Base-by-base conservation (phyloP, 92 coral and sea anemone genomes). In the Porites divaricata region DNA sequence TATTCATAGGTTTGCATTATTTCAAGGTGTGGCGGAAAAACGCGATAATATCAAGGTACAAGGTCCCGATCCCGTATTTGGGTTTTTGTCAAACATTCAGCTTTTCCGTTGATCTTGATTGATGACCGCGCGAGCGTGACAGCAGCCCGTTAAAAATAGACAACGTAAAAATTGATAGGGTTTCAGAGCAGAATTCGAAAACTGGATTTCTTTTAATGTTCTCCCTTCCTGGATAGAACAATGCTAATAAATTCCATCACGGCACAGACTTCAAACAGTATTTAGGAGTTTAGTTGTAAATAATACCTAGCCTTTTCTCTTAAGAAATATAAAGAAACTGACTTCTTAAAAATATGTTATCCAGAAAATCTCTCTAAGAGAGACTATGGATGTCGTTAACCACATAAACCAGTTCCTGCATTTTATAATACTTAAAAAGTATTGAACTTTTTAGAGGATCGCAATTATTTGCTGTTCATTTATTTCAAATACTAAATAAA, bases 231-330 rank as follows among this genome's bases (percentile, higher is more conserved):
- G 51, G n/a, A 13, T 21, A n/a, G 9, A 26, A 13, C 21, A 41
- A 45, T 62, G 57, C 57, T 17, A 50, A 78, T 7, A 22, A 50
- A 78, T 78, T 78, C 74, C 74, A 28, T 48, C 73, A 78, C 83
- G 83, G 28, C 21, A 48, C 4, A 13, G 21, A 10, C 67, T 49
- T 50, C 45, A 35, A 35, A 35, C 45, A 35, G 45, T 35, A 54
- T 11, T 15, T 54, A 11, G 12, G 59, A 15, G 59, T 54, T 54
- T 54, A 11, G 16, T 15, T 11, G 59, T 7, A 54, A 54, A 54
- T 9, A 53, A 53, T 53, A 53, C 9, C 2, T 53, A 2, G 12
- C 16, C 16, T 54, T 54, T 54, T 15, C 59, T 54, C 5, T 9
- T 54, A 15, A 11, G 59, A 15, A 54, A 54, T n/a, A 54, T 10